Evolutionary conservation across 2,797 vertebrate species (phyloP), one percentile per base, ranked within the genome.

Genomic region (Alca torda): DNA sequence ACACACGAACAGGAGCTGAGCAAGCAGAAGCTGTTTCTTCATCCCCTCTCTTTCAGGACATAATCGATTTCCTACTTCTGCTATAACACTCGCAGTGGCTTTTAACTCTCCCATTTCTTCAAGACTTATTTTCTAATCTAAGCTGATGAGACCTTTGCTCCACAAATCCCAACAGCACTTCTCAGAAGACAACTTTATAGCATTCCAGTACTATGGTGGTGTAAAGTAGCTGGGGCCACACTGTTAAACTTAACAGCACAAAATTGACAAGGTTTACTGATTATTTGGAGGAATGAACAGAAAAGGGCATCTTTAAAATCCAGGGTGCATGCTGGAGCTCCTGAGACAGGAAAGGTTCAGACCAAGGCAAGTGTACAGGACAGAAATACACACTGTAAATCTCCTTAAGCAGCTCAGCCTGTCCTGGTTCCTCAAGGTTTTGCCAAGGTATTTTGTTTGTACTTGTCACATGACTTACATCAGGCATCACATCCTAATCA

Each of bases 381-480:
- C 96, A 97, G 87, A 97, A 97, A 97, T 97, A 97, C 94, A 87
- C 45, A 4, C 75, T 73, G 94, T 89, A 97, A 97, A 96, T 97
- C 97, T 95, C 83, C 84, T 89, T 97, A 97, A 97, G 97, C 95
- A 90, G 97, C 96, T 97, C 97, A 97, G 95, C 92, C 88, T 92
- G 94, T 46, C 96, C 93, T 91, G 97, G 92, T 94, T 95, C 92
- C 94, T 91, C 79, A 91, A 94, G 96, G 95, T 97, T 96, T 95
- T 96, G 94, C 91, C 95, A 96, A 97, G 95, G 96, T 97, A 96
- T 96, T 97, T 97, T 96, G 89, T 96, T 96, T 96, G 87, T 78
- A 79, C 87, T 94, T 74, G 79, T 96, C 96, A 97, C 96, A 79
- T 96, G 95, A 97, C 90, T 96, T 76, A 33, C 61, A 90, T 97